These are phyloP conservation scores for Rhinoderma darwinii DNA, from an alignment of 2,113 vertebrate genomes.

Conservation along the genomic window DNA sequence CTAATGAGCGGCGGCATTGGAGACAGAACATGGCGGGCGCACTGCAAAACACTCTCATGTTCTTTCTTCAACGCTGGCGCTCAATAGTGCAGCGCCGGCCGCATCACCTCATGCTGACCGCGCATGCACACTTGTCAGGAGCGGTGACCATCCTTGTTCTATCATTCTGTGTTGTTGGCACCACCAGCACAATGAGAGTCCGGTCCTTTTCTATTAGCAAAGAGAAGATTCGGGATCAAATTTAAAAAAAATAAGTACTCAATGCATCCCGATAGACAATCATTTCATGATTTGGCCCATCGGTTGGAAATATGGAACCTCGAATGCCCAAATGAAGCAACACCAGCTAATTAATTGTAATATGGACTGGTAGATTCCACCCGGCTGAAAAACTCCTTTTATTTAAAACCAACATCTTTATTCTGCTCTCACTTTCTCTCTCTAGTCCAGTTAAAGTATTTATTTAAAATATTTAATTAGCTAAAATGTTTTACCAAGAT, in stretches of 20 bases:
- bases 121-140: too few relatives aligned
- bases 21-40: too few relatives aligned
- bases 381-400: not conserved
- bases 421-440: conserved; percentile 1
- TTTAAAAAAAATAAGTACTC: not conserved
- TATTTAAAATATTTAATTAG: conserved; percentile 58
- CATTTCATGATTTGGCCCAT: not conserved
- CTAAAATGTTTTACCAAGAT: conserved; percentile 44
- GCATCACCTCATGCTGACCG: too few relatives aligned
- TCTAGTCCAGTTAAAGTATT: conserved; percentile 44
- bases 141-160: too few relatives aligned
- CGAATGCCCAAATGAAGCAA: not conserved
- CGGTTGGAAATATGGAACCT: not conserved
- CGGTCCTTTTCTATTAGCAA: not conserved
- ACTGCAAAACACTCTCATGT: too few relatives aligned
- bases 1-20: too few relatives aligned
- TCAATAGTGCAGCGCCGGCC: too few relatives aligned
- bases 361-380: not conserved
- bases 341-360: not conserved
- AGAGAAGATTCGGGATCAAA: too few relatives aligned
- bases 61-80: too few relatives aligned
- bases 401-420: not conserved
- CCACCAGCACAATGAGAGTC: too few relatives aligned
- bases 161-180: too few relatives aligned
- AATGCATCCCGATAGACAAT: not conserved